Evolutionary conservation across 2,797 vertebrate species (phyloP), one percentile per base, ranked within the genome.

Genomic region (Huso huso): DNA sequence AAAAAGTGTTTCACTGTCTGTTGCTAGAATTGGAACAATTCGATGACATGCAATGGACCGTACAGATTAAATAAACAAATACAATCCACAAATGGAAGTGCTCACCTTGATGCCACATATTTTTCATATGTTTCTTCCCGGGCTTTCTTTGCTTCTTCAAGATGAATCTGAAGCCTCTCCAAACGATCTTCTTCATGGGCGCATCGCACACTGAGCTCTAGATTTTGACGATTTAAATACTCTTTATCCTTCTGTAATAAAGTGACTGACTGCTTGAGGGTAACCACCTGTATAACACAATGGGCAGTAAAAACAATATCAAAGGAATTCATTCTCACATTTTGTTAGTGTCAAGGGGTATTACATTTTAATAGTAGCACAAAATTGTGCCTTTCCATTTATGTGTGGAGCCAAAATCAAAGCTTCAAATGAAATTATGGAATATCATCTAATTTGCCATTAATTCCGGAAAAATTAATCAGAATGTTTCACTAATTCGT

Each of bases 221-320:
- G 92, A 82, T 94, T 97, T 79, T 99, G 95, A 53, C 89, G 90
- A 80, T 90, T 93, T 48, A 99, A 87, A 72, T 95, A 99, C 8
- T 98, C 97, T 78, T 99, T 99, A 81, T 99, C 97, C 76, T 96
- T 99, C 83, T 97, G 93, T 59, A 99, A 82, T 52, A 99, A 84
- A 61, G 86, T 93, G 63, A 90, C 87, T 5, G 95, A 93, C 76
- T 99, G 97, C 66, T 93, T 92, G 78, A 92, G 78, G 9, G 87
- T 85, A 70, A 84, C 81, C 78, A 92, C 85, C 97, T 99, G 81
- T 15, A 37, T 73, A 86, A 78, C 1, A 12, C 65, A 13, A 10
- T 52, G 37, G 4, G 67, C 10, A 37, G 53, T 66, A 50, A 2
- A 9, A 6, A 9, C 6, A 1, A 15, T 37, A 37, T 37, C 37